Base-by-base conservation (phyloP, 2,888 invertebrate species). In the Acrobasis repandana region DNA sequence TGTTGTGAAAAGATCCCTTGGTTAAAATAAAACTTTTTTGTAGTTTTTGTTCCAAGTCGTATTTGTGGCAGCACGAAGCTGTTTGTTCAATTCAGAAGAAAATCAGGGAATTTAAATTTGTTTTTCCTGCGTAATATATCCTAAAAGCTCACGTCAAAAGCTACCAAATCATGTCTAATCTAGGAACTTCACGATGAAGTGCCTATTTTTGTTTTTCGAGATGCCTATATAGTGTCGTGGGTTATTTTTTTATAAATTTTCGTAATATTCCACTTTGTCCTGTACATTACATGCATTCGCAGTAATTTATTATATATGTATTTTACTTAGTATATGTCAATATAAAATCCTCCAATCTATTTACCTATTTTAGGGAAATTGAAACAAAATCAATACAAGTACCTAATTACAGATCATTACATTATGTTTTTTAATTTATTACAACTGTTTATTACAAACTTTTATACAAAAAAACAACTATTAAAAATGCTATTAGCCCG, bases 401-500 rank as follows among this genome's bases (percentile, higher is more conserved):
- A n/a, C n/a, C n/a, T n/a, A n/a, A n/a, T n/a, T n/a, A n/a, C n/a
- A n/a, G n/a, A n/a, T n/a, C n/a, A n/a, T n/a, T n/a, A n/a, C n/a
- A n/a, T n/a, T n/a, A n/a, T n/a, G n/a, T n/a, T n/a, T n/a, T n/a
- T n/a, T n/a, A n/a, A n/a, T n/a, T 10, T 33, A 15, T 2, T n/a
- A 34, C 34, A 34, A n/a, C 34, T 15, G 52, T 4, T 52, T 34
- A 3, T 34, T 34, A 20, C 20, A 2, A 50, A 28, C 50, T 62
- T 58, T 62, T 52, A 58, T 54, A 63, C 47, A 56, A 57, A 38
- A 65, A 63, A 63, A 59, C 73, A 74, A 73, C 78, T 79, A 74
- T 73, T 77, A 78, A 81, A 83, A 79, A 79, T 11, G 52, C 60
- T 52, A 60, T 52, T 60, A 60, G 46, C 46, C 76, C 80, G 70